Conservation (phyloP, 2,797 vertebrate genomes). For the Lagodon rhomboides region DNA sequence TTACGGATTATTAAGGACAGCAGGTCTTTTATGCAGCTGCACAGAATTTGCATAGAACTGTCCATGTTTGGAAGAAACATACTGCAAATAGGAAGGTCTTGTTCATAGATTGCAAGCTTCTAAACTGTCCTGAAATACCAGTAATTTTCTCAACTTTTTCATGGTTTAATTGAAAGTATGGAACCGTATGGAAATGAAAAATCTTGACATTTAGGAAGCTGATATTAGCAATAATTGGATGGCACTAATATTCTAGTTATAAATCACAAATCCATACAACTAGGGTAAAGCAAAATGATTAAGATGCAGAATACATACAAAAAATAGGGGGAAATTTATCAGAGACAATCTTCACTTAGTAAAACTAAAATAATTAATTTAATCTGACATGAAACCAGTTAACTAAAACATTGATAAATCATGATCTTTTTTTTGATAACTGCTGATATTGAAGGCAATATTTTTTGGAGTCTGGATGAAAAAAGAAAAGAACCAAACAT, state of each 20-base stretch:
- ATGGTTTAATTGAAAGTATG: background rate
- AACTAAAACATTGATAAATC: background rate
- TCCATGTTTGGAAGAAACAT: background rate
- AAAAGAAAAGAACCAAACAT: constrained; percentile 8
- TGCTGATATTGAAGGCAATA: constrained; percentile 29
- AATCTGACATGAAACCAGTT: constrained; percentile 16
- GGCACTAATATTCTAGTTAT: background rate
- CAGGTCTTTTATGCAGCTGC: background rate
- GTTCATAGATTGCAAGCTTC: background rate
- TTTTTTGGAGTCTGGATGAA: background rate
- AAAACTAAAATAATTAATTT: background rate
- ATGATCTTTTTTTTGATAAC: background rate
- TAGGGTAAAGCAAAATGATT: background rate
- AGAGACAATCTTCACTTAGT: constrained; percentile 18
- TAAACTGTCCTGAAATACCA: background rate
- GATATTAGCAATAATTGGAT: background rate
- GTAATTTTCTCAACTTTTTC: background rate
- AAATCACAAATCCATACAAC: background rate
- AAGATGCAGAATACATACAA: background rate
- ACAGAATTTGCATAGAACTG: background rate
- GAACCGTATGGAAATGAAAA: background rate
- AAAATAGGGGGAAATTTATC: background rate
- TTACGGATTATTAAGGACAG: background rate
- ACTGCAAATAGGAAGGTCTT: background rate
- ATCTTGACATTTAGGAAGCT: background rate